Conservation (phyloP, 2,113 vertebrate species). For the Chlorocebus sabaeus region DNA sequence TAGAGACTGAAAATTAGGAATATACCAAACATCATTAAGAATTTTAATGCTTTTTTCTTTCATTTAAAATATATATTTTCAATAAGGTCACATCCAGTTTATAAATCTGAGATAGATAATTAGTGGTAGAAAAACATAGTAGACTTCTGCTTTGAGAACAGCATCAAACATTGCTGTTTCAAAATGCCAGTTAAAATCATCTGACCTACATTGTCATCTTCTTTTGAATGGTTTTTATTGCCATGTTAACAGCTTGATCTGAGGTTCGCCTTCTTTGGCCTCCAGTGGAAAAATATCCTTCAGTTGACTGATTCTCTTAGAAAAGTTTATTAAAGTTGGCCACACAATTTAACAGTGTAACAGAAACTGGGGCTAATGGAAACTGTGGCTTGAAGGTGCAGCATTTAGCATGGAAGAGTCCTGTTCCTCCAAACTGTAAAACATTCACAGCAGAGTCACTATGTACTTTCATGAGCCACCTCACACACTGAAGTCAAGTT, state of each 20-base stretch:
- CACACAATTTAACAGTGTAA: not conserved
- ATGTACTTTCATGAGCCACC: not conserved
- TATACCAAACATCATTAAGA: not conserved
- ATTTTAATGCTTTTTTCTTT: not conserved
- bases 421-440: not conserved
- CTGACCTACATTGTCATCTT: not conserved
- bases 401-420: not conserved
- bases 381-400: not conserved
- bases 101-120: not conserved
- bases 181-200: constrained; percentile 20
- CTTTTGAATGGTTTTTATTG: constrained; percentile 70
- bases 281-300: constrained; percentile 51
- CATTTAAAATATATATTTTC: not conserved
- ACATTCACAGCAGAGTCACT: not conserved
- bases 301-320: not conserved
- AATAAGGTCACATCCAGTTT: not conserved
- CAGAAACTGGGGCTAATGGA: not conserved
- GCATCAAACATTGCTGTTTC: constrained; percentile 31
- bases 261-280: constrained; percentile 61
- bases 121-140: not conserved
- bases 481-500: not conserved
- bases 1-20: not conserved
- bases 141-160: not conserved
- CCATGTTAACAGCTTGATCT: constrained; percentile 69
- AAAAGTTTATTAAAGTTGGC: not conserved